phyloP scores from a whole-genome alignment of 30 jellyfish, hydroid and myxozoan genomes.

The Phacellophora camtschatica region DNA sequence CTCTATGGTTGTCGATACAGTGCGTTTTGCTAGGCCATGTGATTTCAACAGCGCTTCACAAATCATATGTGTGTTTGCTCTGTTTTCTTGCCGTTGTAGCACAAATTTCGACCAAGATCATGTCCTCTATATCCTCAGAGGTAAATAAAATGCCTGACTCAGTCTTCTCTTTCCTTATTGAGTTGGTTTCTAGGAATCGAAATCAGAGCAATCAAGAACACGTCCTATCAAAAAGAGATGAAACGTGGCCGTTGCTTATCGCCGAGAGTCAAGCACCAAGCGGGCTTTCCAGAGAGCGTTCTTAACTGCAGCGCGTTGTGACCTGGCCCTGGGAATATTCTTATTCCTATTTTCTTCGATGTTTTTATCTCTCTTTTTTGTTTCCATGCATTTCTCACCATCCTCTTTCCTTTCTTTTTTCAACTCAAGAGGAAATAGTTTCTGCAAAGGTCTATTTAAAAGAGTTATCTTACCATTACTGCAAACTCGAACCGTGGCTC shows the following conservation, averaged over 20 bases:
- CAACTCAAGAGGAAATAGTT: conserved; percentile 34
- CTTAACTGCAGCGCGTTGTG: too few relatives aligned
- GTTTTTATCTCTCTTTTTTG: conserved; percentile 1
- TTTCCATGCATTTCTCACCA: background rate
- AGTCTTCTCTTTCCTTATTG: background rate
- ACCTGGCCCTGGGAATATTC: too few relatives aligned
- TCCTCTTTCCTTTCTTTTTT: too few relatives aligned
- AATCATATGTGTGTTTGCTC: background rate
- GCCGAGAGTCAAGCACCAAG: too few relatives aligned
- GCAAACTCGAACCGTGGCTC: conserved; percentile 23
- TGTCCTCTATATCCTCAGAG: background rate
- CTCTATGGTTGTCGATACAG: too few relatives aligned
- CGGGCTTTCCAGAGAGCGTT: too few relatives aligned
- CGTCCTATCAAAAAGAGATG: too few relatives aligned
- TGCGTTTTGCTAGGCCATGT: background rate
- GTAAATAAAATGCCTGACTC: background rate
- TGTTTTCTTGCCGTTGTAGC: background rate
- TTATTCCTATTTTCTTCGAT: too few relatives aligned
- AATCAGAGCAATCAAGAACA: background rate
- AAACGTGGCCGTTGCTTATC: too few relatives aligned
- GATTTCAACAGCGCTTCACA: background rate
- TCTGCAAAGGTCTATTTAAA: conserved; percentile 22
- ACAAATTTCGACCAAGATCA: background rate
- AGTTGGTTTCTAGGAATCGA: background rate
- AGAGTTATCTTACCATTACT: conserved; percentile 21